Conservation (phyloP, 2,113 vertebrate species). For the Notothenia coriiceps region DNA sequence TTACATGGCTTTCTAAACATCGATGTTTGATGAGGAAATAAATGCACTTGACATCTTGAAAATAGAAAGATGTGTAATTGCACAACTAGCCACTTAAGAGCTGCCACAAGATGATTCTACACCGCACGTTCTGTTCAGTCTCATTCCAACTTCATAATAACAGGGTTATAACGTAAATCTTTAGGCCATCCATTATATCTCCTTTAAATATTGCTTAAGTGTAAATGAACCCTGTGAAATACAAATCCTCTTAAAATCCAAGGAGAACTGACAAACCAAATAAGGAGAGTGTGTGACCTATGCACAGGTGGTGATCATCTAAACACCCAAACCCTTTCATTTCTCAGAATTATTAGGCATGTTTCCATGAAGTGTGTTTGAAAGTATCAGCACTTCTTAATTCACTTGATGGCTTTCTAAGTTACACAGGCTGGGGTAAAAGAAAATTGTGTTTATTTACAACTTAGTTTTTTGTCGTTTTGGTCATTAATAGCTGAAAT, state of each 20-base stretch:
- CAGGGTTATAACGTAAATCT: slow-evolving; percentile 6
- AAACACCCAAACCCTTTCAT: neutral
- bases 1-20: neutral
- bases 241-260: slow-evolving; percentile 39
- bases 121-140: slow-evolving; percentile 6
- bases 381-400: slow-evolving; percentile 6
- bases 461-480: slow-evolving; percentile 6
- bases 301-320: neutral
- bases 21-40: neutral
- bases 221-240: slow-evolving; percentile 60
- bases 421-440: slow-evolving; percentile 18
- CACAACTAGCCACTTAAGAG: neutral
- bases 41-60: neutral
- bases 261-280: neutral
- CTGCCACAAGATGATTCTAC: neutral
- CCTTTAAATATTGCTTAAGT: slow-evolving; percentile 68
- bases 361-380: neutral
- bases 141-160: neutral
- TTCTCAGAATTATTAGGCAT: neutral
- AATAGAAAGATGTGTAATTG: neutral
- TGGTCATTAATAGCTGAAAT: slow-evolving; percentile 15
- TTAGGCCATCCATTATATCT: neutral
- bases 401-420: slow-evolving; percentile 35
- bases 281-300: neutral
- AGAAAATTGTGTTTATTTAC: slow-evolving; percentile 18